Base-by-base conservation (phyloP, 2,113 vertebrate genomes). In the Steatornis caripensis region DNA sequence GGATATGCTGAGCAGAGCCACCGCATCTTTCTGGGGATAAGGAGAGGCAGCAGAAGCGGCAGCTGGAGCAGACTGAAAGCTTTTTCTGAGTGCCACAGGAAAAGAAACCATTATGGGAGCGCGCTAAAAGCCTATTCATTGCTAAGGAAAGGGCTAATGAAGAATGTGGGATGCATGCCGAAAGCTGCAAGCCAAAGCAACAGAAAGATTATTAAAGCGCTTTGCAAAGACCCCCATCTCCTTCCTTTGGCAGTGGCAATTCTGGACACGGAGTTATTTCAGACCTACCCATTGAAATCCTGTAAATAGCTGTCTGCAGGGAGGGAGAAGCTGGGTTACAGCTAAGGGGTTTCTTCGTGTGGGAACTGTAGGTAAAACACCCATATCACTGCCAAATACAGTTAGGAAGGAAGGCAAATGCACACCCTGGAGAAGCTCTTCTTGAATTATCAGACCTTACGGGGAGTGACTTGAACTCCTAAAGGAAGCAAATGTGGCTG, bases 111-210 rank as follows among this genome's bases (percentile, higher is more conserved):
- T 97, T 95, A 76, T 96, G 68, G 48, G 36, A 64, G 69, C 2
- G 16, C 10, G 36, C 90, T 93, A 41, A 96, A 97, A 96, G 95
- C 84, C 92, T 78, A 98, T 98, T 98, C 96, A 97, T 90, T 91
- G 84, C 97, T 93, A 93, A 94, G 91, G 95, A 97, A 98, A 97
- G 68, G 85, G 62, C 74, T 96, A 78, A 87, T 66, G 75, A 94
- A 97, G 94, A 96, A 97, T 82, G 90, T 95, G 92, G 96, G 97
- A 95, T 2, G 4, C 54, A 37, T 84, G 80, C 95, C 88, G 60
- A 85, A 89, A 95, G 58, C 93, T 88, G 89, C 61, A 83, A 74
- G 81, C 80, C 79, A 81, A 76, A 86, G 90, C 69, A 82, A 43
- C 72, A 65, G 77, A 75, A 74, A 90, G 90, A 61, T 91, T 95